Conservation (phyloP, 2,888 invertebrate species). For the Terebella lapidaria region DNA sequence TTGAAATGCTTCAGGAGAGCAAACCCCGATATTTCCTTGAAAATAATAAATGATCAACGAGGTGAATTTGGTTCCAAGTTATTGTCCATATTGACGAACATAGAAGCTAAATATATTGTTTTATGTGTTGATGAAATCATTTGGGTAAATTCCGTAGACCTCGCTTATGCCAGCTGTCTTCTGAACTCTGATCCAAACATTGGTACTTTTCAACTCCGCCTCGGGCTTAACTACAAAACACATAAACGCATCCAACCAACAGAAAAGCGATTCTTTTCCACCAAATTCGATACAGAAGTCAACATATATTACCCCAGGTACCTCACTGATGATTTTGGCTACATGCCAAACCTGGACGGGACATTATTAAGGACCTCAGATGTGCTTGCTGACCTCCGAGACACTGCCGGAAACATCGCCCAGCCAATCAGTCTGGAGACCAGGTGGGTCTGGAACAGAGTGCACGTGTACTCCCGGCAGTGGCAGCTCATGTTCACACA, state of each 20-base stretch:
- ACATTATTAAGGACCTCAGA: conserved; percentile 1
- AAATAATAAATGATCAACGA: no score
- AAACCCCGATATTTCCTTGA: no score
- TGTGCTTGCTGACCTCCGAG: conserved; percentile 7
- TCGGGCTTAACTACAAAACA: conserved; percentile 11
- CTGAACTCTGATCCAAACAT: not conserved
- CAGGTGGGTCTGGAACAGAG: not conserved
- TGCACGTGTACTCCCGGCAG: conserved; percentile 8
- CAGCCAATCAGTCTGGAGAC: conserved; percentile 7
- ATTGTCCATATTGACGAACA: not conserved
- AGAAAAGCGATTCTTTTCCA: not conserved
- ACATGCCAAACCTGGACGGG: conserved; percentile 14
- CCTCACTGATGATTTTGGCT: conserved; percentile 12
- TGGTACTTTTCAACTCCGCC: conserved; percentile 10
- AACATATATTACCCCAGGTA: conserved; percentile 7
- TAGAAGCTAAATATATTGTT: conserved; percentile 2
- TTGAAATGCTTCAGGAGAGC: not conserved
- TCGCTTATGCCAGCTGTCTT: conserved; percentile 1
- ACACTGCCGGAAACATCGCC: not conserved
- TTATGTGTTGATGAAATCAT: conserved; percentile 17
- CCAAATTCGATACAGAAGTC: not conserved
- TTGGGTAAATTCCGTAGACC: conserved; percentile 11
- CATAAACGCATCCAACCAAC: not conserved
- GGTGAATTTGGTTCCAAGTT: conserved; percentile 1
- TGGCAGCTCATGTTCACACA: conserved; percentile 15